phyloP scores from a whole-genome alignment of 2,888 invertebrate genomes.

The Ophraella communa region DNA sequence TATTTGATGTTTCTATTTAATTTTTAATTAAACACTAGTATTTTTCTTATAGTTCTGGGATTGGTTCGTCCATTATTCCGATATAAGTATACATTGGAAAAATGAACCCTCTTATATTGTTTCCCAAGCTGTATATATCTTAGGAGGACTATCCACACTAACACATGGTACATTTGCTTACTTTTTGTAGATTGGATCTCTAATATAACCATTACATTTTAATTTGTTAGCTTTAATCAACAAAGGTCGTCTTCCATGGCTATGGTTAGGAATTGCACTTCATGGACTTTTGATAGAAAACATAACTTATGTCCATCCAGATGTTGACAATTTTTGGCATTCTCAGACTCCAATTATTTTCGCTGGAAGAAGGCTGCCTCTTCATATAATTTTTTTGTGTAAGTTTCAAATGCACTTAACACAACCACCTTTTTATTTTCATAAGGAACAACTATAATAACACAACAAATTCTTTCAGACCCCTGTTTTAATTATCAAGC shows the following conservation, averaged over 20 bases:
- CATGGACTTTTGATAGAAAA: conserved; percentile 78
- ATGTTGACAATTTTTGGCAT: conserved; percentile 86
- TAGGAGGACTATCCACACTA: conserved; percentile 70
- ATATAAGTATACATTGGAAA: conserved; percentile 65
- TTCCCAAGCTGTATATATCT: conserved; percentile 67
- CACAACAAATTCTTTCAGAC: conserved; percentile 56
- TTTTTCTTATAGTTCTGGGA: conserved; percentile 62
- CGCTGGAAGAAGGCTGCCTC: conserved; percentile 72
- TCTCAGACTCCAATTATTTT: conserved; percentile 77
- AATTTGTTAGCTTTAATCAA: conserved; percentile 72
- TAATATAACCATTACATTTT: conserved; percentile 34
- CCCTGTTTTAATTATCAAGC: conserved; percentile 69
- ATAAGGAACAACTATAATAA: not conserved
- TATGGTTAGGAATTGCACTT: conserved; percentile 76
- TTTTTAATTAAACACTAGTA: not conserved
- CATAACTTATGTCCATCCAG: conserved; percentile 73
- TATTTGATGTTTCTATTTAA: not conserved
- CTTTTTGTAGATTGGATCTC: too few species aligned
- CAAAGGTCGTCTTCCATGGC: conserved; percentile 76
- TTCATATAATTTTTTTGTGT: conserved; percentile 78
- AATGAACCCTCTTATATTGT: conserved; percentile 73
- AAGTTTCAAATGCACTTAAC: conserved; percentile 52
- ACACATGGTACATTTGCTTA: conserved; percentile 65
- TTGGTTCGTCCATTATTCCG: conserved; percentile 68
- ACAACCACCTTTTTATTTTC: too few species aligned